Evolutionary conservation across 2,113 vertebrate species (phyloP).

Genomic region (Mugil cephalus): DNA sequence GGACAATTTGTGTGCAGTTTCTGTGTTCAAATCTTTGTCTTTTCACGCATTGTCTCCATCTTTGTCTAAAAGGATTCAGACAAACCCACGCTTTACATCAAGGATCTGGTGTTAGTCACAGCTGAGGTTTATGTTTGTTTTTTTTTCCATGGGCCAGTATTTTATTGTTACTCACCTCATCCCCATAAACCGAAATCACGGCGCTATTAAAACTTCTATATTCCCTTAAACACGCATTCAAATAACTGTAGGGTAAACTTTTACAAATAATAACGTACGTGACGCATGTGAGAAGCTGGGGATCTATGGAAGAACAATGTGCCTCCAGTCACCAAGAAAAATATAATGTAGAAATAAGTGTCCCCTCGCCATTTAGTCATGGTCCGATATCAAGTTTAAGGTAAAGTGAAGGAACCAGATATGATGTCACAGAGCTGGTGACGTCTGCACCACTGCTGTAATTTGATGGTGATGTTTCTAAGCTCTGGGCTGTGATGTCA

Average conservation of each 20-base stretch:
- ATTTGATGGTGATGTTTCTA: constrained; percentile 12
- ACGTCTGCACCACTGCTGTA: constrained; percentile 14
- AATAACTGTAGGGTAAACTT: neutral
- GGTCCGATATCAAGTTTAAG: neutral
- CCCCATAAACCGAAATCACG: too few relatives aligned
- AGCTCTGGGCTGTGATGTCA: constrained; percentile 17
- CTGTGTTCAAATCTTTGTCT: neutral
- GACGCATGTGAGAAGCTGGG: neutral
- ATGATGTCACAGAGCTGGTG: neutral
- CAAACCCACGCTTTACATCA: neutral
- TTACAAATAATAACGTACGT: neutral
- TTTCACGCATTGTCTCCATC: neutral
- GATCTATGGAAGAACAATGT: neutral
- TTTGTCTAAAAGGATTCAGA: neutral
- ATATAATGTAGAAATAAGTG: neutral
- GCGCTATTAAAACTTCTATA: neutral
- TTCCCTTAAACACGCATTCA: neutral
- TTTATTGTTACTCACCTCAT: too few relatives aligned
- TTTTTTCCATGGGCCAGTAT: too few relatives aligned
- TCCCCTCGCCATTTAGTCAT: too few relatives aligned
- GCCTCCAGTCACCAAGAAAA: neutral
- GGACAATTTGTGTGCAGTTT: neutral
- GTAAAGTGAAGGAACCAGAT: neutral
- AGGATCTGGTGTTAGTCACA: constrained; percentile 10
- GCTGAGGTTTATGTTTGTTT: neutral